Percentiles rank a stretch among this genome's conserved stretches.
Evolutionary conservation across 1,140 invertebrate genomes (phyloP).

Genomic region (Drosophila suzukii): DNA sequence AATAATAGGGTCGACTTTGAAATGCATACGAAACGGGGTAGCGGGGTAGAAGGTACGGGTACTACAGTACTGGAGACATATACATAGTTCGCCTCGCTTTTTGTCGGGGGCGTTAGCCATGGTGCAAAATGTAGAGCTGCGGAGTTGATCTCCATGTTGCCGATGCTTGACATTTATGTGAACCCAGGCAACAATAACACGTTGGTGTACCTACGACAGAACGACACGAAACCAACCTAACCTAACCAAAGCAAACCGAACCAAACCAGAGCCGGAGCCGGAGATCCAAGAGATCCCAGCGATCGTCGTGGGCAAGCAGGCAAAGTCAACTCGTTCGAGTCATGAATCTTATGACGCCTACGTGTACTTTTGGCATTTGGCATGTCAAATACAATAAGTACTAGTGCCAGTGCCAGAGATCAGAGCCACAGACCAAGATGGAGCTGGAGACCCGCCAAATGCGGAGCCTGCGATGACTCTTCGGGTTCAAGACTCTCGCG

Average conservation of each 20-base stretch:
- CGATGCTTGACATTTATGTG: slow-evolving; percentile 81
- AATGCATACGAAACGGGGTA: slow-evolving; percentile 62
- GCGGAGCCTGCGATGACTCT: slow-evolving; percentile 13
- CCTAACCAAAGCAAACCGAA: slow-evolving; percentile 39
- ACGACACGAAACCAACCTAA: slow-evolving; percentile 38
- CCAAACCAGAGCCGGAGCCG: neutral
- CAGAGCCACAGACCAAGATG: slow-evolving; percentile 15
- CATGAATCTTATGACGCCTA: slow-evolving; percentile 80
- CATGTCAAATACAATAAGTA: slow-evolving; percentile 84
- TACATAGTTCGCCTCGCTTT: slow-evolving; percentile 9
- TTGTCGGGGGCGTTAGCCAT: slow-evolving; percentile 66
- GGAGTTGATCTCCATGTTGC: slow-evolving; percentile 65
- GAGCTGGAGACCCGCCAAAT: slow-evolving; percentile 23
- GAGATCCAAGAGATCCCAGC: slow-evolving; percentile 21
- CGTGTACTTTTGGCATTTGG: slow-evolving; percentile 83
- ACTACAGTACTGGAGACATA: neutral
- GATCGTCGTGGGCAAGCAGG: slow-evolving; percentile 63
- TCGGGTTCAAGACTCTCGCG: slow-evolving; percentile 31
- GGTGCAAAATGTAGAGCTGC: slow-evolving; percentile 74
- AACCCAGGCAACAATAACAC: slow-evolving; percentile 76
- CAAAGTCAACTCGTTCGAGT: slow-evolving; percentile 59
- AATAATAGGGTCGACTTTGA: slow-evolving; percentile 82
- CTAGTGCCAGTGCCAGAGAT: slow-evolving; percentile 33
- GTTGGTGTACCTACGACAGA: slow-evolving; percentile 47
- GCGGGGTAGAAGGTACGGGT: neutral